Evolutionary conservation across 2,113 vertebrate species (phyloP).

Genomic region (Blennius ocellaris): DNA sequence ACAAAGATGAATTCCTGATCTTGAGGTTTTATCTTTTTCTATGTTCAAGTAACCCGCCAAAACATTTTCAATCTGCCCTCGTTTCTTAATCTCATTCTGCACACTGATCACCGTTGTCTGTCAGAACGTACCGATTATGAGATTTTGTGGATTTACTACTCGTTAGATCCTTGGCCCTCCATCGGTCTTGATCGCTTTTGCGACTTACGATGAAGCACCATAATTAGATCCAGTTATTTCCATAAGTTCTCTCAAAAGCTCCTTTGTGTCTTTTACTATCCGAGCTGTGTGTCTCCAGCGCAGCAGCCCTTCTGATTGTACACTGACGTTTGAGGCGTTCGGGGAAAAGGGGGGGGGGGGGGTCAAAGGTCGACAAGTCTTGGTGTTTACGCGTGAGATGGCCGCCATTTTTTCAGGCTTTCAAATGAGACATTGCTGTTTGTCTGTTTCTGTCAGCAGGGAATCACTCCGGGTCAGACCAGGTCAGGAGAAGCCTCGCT

Average conservation of each 20-base stretch:
- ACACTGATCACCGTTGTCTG: slow-evolving; percentile 29
- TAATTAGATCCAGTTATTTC: slow-evolving; percentile 67
- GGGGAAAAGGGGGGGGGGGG: background rate
- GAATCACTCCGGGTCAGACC: slow-evolving; percentile 29
- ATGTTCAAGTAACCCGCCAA: slow-evolving; percentile 32
- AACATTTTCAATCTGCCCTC: slow-evolving; percentile 38
- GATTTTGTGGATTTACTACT: slow-evolving; percentile 61
- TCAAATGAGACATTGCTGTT: slow-evolving; percentile 59
- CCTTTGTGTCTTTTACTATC: slow-evolving; percentile 53
- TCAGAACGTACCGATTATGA: slow-evolving; percentile 68
- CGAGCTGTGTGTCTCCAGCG: slow-evolving; percentile 31
- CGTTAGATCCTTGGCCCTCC: slow-evolving; percentile 49
- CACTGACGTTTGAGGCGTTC: background rate
- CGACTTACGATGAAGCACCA: slow-evolving; percentile 63
- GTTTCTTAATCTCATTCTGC: slow-evolving; percentile 24
- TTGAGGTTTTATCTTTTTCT: slow-evolving; percentile 8
- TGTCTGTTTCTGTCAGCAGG: slow-evolving; percentile 39
- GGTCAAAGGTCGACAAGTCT: slow-evolving; percentile 64
- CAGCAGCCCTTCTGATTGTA: slow-evolving; percentile 39
- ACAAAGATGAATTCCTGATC: background rate
- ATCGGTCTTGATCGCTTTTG: slow-evolving; percentile 43
- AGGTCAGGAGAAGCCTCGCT: slow-evolving; percentile 41
- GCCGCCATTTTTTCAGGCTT: slow-evolving; percentile 62
- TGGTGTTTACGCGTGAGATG: slow-evolving; percentile 73
- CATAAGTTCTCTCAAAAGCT: slow-evolving; percentile 68